A percentile compares a stretch with the other conserved stretches of the same genome.
These are phyloP conservation scores for Lithobates pipiens DNA, from an alignment of 2,797 vertebrate genomes.

Conservation along the genomic window DNA sequence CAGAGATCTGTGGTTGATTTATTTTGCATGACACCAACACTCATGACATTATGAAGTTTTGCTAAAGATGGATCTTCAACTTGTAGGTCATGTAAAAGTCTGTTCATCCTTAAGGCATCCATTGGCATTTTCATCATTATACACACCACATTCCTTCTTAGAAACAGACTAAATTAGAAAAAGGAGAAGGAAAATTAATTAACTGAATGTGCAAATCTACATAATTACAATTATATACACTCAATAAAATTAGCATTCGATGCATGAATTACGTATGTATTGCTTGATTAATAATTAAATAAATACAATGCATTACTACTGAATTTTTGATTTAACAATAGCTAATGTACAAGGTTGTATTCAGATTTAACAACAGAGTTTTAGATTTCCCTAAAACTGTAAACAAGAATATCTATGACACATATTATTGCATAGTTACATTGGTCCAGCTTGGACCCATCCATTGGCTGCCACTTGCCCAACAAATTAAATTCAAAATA, in stretches of 20 bases:
- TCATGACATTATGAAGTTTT: constrained; percentile 51
- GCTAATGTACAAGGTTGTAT: background rate
- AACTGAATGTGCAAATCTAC: constrained; percentile 39
- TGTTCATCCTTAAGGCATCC: constrained; percentile 47
- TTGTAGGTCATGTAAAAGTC: constrained; percentile 60
- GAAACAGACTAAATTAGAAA: constrained; percentile 37
- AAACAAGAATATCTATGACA: background rate
- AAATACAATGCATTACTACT: background rate
- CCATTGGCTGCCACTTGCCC: too few species aligned
- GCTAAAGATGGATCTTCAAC: constrained; percentile 32
- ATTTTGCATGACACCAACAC: constrained; percentile 17
- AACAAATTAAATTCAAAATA: too few species aligned
- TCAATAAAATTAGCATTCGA: constrained; percentile 33
- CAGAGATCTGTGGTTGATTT: constrained; percentile 27
- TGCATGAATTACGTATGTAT: constrained; percentile 22
- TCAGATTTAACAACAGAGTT: background rate
- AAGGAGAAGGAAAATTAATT: constrained; percentile 42
- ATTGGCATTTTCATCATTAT: constrained; percentile 56
- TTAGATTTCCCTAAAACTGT: background rate
- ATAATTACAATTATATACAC: constrained; percentile 34
- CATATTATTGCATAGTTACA: background rate
- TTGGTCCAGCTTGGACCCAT: too few species aligned
- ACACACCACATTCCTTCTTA: constrained; percentile 38
- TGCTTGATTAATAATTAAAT: constrained; percentile 19
- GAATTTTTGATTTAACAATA: constrained; percentile 16